Percentiles rank a stretch among this genome's conserved stretches.
Evolutionary conservation across 1,140 invertebrate genomes (phyloP).

Genomic region (Drosophila parvula): DNA sequence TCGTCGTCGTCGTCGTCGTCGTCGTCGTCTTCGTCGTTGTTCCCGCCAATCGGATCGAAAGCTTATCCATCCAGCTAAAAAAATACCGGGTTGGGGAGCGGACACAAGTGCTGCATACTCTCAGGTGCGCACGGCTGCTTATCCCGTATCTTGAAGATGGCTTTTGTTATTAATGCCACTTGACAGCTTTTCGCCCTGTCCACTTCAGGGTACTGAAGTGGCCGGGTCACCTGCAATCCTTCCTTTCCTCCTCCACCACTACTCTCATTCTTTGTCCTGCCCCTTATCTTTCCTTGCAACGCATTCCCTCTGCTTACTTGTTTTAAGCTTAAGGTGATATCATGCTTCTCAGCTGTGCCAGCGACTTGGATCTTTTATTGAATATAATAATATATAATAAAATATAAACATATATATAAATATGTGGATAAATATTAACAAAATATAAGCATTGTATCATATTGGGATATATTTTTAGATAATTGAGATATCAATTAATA

Average conservation of each 20-base stretch:
- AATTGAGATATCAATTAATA: no score
- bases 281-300: not conserved
- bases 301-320: slow-evolving; percentile 35
- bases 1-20: not conserved
- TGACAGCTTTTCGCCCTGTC: slow-evolving; percentile 59
- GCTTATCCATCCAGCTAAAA: slow-evolving; percentile 17
- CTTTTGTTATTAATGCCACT: slow-evolving; percentile 75
- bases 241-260: not conserved
- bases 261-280: not conserved
- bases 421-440: no score
- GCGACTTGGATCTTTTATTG: not conserved
- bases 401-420: no score
- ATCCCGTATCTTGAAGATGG: slow-evolving; percentile 43
- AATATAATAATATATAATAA: no score
- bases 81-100: not conserved
- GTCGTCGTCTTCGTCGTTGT: slow-evolving; percentile 2
- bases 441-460: no score
- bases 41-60: slow-evolving; percentile 46
- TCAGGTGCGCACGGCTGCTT: slow-evolving; percentile 36
- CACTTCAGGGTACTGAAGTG: slow-evolving; percentile 59
- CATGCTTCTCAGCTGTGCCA: not conserved
- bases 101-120: slow-evolving; percentile 29
- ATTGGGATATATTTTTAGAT: no score
- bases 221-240: slow-evolving; percentile 49
- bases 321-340: slow-evolving; percentile 38